A percentile compares a stretch with the other conserved stretches of the same genome.
Evolutionary conservation across 2,797 vertebrate genomes (phyloP).

Genomic region (Myotis planiceps): DNA sequence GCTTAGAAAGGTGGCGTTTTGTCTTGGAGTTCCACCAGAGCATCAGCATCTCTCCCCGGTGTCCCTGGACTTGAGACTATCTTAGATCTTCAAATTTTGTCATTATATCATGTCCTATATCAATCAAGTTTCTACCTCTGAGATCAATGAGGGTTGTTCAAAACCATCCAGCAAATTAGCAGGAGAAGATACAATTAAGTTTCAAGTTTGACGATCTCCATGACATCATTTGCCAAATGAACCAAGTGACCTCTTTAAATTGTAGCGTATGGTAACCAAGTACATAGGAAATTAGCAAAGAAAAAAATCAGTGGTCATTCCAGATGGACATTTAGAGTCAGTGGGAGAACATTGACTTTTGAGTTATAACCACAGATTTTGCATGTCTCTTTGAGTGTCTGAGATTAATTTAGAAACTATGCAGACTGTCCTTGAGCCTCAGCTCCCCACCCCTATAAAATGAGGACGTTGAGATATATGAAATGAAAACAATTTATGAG

Average conservation of each 20-base stretch:
- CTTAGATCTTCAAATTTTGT: background rate
- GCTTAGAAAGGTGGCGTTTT: background rate
- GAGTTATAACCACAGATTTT: background rate
- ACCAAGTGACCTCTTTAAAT: background rate
- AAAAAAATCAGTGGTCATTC: background rate
- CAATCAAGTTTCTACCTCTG: background rate
- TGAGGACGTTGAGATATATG: background rate
- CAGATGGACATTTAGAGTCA: background rate
- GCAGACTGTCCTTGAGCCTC: background rate
- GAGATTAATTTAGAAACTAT: background rate
- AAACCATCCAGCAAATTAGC: background rate
- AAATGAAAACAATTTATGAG: background rate
- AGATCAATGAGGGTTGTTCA: background rate
- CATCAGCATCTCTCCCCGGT: background rate
- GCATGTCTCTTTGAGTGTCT: background rate
- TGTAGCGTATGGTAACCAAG: background rate
- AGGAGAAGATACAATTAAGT: background rate
- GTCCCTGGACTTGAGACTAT: background rate
- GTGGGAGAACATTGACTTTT: background rate
- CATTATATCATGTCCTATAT: background rate
- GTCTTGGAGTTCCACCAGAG: background rate
- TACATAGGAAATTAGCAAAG: background rate
- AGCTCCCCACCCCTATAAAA: background rate
- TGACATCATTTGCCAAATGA: background rate
- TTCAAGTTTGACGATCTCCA: background rate